Conservation (phyloP, 2,113 vertebrate genomes). For the Brienomyrus longianalis region DNA sequence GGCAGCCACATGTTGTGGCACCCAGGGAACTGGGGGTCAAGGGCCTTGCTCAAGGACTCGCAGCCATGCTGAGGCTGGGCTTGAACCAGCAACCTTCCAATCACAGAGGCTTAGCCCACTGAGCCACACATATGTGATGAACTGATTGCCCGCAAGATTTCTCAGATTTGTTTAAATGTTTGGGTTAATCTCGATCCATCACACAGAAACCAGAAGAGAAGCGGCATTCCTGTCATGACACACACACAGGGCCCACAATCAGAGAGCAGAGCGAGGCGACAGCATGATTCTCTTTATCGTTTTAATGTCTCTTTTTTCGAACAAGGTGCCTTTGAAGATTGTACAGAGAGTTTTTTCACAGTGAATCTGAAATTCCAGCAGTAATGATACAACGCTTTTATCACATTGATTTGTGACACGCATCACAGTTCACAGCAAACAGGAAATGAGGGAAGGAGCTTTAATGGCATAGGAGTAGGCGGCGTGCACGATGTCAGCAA, state of each 20-base stretch:
- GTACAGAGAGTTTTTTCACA: conserved; percentile 28
- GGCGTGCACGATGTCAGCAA: not conserved
- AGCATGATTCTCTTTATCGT: not conserved
- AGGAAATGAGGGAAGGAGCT: not conserved
- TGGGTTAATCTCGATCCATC: not conserved
- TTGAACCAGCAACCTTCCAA: not conserved
- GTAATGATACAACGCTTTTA: not conserved
- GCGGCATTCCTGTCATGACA: not conserved
- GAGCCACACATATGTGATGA: not conserved
- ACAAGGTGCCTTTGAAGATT: conserved; percentile 11
- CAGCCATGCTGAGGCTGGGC: not conserved
- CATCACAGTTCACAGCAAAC: not conserved
- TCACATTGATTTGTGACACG: not conserved
- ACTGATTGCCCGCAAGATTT: not conserved
- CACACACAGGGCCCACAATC: not conserved
- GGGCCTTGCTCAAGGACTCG: not conserved
- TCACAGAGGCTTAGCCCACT: not conserved
- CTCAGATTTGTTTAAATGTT: not conserved
- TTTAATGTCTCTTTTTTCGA: not conserved
- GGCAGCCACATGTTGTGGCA: not conserved
- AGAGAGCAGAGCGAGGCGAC: not conserved
- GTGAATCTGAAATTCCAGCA: conserved; percentile 20
- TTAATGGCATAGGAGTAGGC: not conserved
- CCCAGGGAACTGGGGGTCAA: not conserved
- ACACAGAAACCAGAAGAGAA: not conserved